Evolutionary conservation across 2,797 vertebrate species (phyloP).

Genomic region (Syngnathus rostellatus): DNA sequence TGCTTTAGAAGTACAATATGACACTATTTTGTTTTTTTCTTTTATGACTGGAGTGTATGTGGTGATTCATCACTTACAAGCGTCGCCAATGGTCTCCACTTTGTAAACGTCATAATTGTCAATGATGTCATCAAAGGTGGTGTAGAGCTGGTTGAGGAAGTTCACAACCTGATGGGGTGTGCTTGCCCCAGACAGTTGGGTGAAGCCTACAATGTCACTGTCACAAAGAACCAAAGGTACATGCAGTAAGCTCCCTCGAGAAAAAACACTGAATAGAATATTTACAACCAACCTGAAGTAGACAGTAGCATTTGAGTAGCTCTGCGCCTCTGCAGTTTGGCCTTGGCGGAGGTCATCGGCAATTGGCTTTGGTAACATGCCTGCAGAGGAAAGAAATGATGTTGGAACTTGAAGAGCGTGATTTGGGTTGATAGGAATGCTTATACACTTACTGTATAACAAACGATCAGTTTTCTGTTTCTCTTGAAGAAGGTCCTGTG

Average conservation of each 20-base stretch:
- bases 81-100: conserved; percentile 75
- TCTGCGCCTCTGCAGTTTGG: conserved; percentile 60
- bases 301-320: conserved; percentile 66
- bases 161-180: conserved; percentile 73
- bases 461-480: conserved; percentile 74
- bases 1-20: neutral
- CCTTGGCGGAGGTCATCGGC: conserved; percentile 70
- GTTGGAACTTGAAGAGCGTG: neutral
- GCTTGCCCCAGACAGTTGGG: conserved; percentile 69
- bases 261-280: neutral
- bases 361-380: conserved; percentile 71
- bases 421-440: neutral
- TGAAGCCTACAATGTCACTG: conserved; percentile 76
- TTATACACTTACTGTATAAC: conserved; percentile 64
- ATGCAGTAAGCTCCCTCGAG: neutral
- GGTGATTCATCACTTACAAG: conserved; percentile 58
- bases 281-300: conserved; percentile 61
- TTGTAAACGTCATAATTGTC: conserved; percentile 76
- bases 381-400: conserved; percentile 30
- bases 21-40: neutral
- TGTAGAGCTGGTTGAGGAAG: conserved; percentile 76
- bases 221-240: neutral
- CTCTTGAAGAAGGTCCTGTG: conserved; percentile 73
- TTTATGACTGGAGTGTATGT: neutral
- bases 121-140: conserved; percentile 74